Base-by-base conservation (phyloP, 2,888 invertebrate genomes). In the Zygogramma bicolorata region DNA sequence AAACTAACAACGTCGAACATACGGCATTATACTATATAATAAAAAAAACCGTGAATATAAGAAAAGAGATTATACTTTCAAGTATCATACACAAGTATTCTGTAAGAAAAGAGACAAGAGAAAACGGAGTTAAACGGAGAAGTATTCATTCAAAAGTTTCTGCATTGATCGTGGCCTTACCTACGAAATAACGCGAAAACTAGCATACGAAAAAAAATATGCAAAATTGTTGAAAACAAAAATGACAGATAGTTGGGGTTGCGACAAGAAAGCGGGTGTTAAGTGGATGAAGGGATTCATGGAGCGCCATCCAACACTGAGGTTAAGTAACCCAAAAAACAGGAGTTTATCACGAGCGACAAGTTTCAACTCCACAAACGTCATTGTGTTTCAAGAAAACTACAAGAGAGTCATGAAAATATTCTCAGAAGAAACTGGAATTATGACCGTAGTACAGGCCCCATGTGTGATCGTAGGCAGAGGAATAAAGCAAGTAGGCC, bases 271-370 rank as follows among this genome's bases (percentile, higher is more conserved):
- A 38, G 80, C 83, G 31, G 80, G 81, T 15, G 57, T 61, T 29
- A 80, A 82, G 46, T 83, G 82, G 82, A 73, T 79, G 22, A 18
- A 68, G 13, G 49, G 34, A 8, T 84, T 82, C 71, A 63, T 82
- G 22, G 80, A 79, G 66, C 61, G 82, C 42, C 71, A 80, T 61
- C 67, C 67, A 8, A 53, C 25, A 18, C 29, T 84, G 8, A 77
- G 80, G 2, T 60, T 83, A 15, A 62, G 82, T 38, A 79, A 71
- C 31, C 80, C 83, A 22, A 76, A 81, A 75, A 76, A 77, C 5
- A 83, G 81, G 0, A 82, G 81, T 57, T 68, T 83, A n/a, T 74
- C 79, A 3, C 63, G 81, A 66, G 76, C 75, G 1, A 76, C 78
- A 3, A 74, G 77, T 61, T 83, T 83, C 70, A 83, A 83, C 62